Evolutionary conservation across 2,797 vertebrate genomes (phyloP), one percentile per base, ranked within the genome.

Genomic region (Xenopus petersii): DNA sequence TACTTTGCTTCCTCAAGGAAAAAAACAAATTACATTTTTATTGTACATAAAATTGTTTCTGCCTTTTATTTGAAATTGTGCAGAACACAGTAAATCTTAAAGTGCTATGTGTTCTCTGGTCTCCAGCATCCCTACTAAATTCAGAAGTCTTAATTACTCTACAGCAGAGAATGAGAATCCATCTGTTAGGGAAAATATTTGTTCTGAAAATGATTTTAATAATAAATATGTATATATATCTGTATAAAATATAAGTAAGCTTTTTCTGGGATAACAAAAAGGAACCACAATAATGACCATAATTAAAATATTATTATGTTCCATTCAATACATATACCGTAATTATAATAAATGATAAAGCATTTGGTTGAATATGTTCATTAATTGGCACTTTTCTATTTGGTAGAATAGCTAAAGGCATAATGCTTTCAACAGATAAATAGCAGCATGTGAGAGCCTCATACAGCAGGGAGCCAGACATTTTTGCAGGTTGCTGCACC

Each of bases 371-470:
- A 67, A 67, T 56, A 63, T 16, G 11, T 58, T 58, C 36, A 61
- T 42, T 51, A 59, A 62, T 0, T 51, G 62, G 70, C 83, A 85
- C 83, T 89, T 81, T 85, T 82, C 87, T 83, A 87, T 88, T 83
- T 87, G 82, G 80, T 81, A 81, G 61, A 60, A 82, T 67, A 81
- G 80, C 11, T 73, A 70, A 67, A 84, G 85, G 17, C 24, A 67
- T 74, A 80, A 24, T 79, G 69, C 47, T 81, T 82, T 70, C 75
- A 78, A 83, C 71, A 3, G 74, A 42, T 77, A 71, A 79, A 68
- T 74, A 71, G 74, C 84, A 81, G 80, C 76, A 2, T 30, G 2
- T 30, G 26, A 30, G 26, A 30, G 26, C 26, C 26, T 77, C 0
- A 0, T 65, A 75, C 83, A 81, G 69, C 77, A 85, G 87, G 84